Conservation (phyloP, 2,888 invertebrate genomes). For the Drosophila paramelanica region DNA sequence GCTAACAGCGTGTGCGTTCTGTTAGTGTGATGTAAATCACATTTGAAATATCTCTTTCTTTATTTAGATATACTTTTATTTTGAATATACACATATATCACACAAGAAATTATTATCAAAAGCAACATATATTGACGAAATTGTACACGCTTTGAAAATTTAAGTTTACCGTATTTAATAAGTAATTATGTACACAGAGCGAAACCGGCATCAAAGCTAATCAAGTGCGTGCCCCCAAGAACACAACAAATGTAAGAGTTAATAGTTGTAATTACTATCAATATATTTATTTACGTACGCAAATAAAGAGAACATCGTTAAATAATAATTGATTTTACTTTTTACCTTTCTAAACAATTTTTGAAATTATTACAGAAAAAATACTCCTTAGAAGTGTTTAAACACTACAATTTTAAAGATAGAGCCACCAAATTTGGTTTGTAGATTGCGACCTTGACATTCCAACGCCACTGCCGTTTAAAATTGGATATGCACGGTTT, state of each 20-base stretch:
- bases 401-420: too few species aligned
- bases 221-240: slow-evolving; percentile 30
- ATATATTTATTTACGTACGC: slow-evolving; percentile 78
- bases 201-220: slow-evolving; percentile 33
- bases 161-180: slow-evolving; percentile 48
- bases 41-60: slow-evolving; percentile 17
- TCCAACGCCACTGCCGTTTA: too few species aligned
- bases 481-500: too few species aligned
- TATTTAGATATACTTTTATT: slow-evolving; percentile 22
- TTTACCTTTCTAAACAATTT: neutral
- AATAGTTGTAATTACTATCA: slow-evolving; percentile 74
- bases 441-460: too few species aligned
- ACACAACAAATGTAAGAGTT: slow-evolving; percentile 59
- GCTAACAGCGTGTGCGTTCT: slow-evolving; percentile 25
- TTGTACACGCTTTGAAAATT: slow-evolving; percentile 47
- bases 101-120: slow-evolving; percentile 28
- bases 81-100: slow-evolving; percentile 40
- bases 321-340: slow-evolving; percentile 25
- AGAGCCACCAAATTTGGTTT: too few species aligned
- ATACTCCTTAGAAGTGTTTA: too few species aligned
- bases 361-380: too few species aligned
- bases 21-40: slow-evolving; percentile 12
- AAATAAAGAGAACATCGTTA: slow-evolving; percentile 78
- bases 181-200: slow-evolving; percentile 40
- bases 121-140: slow-evolving; percentile 49